Evolutionary conservation across 2,888 invertebrate genomes (phyloP).

Genomic region (Microdon myrmicae): DNA sequence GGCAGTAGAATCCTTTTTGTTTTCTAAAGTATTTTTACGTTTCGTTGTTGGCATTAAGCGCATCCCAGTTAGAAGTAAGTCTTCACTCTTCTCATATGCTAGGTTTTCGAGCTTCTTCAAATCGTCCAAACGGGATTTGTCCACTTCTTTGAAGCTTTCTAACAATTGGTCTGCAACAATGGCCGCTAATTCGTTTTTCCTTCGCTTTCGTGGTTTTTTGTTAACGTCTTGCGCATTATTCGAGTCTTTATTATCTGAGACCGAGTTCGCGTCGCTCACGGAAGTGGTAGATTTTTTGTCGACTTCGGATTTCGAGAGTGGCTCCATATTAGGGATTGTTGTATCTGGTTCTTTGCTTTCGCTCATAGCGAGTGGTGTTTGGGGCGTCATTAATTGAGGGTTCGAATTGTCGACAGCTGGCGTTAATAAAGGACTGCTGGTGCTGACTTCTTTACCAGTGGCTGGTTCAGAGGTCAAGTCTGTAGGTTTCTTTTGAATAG

Average conservation of each 20-base stretch:
- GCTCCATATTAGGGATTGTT: too few species aligned
- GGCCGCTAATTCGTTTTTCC: slow-evolving; percentile 66
- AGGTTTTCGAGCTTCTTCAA: slow-evolving; percentile 65
- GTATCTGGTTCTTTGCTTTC: neutral
- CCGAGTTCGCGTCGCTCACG: neutral
- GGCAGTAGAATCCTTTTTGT: slow-evolving; percentile 38
- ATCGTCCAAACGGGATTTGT: slow-evolving; percentile 65
- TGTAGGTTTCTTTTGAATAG: slow-evolving; percentile 32
- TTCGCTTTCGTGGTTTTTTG: slow-evolving; percentile 60
- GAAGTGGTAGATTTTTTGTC: neutral
- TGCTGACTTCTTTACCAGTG: neutral
- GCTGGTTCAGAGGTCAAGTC: neutral
- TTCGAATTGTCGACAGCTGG: too few species aligned
- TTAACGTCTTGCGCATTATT: slow-evolving; percentile 47
- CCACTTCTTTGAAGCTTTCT: slow-evolving; percentile 66
- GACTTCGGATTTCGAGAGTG: neutral
- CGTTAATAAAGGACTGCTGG: neutral
- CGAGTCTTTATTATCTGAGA: neutral
- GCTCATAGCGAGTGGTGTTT: too few species aligned
- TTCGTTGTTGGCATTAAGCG: slow-evolving; percentile 66
- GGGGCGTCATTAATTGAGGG: too few species aligned
- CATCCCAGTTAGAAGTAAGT: slow-evolving; percentile 64
- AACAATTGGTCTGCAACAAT: slow-evolving; percentile 66
- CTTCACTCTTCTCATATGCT: slow-evolving; percentile 66
- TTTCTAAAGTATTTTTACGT: slow-evolving; percentile 55